These are phyloP conservation scores for Alcedo quadribrachys DNA, from an alignment of 2,797 vertebrate species.

Conservation along the genomic window DNA sequence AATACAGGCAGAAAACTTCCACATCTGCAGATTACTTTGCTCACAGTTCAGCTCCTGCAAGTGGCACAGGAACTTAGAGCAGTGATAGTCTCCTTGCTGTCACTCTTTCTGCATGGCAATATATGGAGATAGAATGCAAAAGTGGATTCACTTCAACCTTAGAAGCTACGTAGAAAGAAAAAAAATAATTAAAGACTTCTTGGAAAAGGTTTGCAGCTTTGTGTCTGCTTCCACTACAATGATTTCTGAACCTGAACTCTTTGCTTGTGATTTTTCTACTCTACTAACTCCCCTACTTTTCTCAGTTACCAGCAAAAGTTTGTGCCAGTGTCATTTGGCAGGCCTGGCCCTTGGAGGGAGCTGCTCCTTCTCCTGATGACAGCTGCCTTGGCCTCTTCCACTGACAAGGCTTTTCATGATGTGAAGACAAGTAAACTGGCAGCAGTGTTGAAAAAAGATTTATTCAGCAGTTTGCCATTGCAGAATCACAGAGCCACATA, in stretches of 20 bases:
- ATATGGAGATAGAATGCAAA: not conserved
- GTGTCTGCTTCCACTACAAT: not conserved
- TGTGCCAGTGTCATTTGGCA: conserved; percentile 2
- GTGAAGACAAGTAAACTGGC: not conserved
- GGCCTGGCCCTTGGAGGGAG: conserved; percentile 4
- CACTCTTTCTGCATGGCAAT: not conserved
- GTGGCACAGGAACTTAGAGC: not conserved
- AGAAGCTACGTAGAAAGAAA: not conserved
- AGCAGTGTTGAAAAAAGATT: not conserved
- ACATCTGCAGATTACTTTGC: not conserved
- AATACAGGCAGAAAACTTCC: not conserved
- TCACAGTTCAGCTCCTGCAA: not conserved
- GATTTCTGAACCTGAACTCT: not conserved
- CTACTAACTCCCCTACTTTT: not conserved
- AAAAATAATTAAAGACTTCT: not conserved
- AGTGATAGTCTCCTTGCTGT: not conserved
- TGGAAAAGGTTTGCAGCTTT: not conserved
- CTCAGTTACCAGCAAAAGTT: not conserved
- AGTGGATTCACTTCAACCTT: not conserved
- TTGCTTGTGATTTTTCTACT: not conserved
- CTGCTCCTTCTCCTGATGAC: not conserved
- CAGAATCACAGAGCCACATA: not conserved
- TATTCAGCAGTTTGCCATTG: not conserved
- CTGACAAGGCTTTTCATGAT: not conserved
- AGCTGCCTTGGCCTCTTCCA: not conserved